These are phyloP conservation scores for Arctocebus calabarensis DNA, from an alignment of 2,797 vertebrate species.

Conservation along the genomic window DNA sequence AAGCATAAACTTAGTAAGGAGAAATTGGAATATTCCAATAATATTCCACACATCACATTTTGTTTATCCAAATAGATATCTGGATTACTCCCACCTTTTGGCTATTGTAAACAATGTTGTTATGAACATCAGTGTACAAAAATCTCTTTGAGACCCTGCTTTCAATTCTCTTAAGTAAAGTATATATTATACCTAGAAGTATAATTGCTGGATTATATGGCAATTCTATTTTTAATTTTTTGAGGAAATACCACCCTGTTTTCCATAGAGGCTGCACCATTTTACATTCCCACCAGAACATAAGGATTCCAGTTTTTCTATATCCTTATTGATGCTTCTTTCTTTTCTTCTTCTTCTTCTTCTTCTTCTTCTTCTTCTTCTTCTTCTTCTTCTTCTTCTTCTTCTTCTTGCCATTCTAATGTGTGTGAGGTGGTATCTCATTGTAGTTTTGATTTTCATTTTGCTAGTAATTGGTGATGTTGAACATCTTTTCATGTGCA, in stretches of 20 bases:
- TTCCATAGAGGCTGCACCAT: background rate
- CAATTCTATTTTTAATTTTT: background rate
- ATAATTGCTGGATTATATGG: background rate
- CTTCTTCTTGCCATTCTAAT: background rate
- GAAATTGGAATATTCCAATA: too few relatives aligned
- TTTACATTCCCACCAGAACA: background rate
- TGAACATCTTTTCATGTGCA: background rate
- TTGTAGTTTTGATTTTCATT: slow-evolving; percentile 2
- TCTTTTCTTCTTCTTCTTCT: background rate
- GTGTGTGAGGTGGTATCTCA: background rate
- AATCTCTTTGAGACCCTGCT: slow-evolving; percentile 34
- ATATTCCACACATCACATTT: background rate
- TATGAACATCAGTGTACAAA: background rate
- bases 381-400: background rate
- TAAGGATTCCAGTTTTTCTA: background rate
- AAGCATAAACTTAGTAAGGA: too few relatives aligned
- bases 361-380: background rate
- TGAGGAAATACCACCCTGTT: background rate
- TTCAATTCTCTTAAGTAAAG: background rate
- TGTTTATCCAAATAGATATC: background rate
- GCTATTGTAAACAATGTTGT: background rate
- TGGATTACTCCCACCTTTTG: background rate
- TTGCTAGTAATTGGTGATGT: background rate
- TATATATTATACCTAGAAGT: background rate
- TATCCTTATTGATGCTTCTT: background rate